phyloP scores from a whole-genome alignment of 2,888 invertebrate species.

The Cephus rjabovi region DNA sequence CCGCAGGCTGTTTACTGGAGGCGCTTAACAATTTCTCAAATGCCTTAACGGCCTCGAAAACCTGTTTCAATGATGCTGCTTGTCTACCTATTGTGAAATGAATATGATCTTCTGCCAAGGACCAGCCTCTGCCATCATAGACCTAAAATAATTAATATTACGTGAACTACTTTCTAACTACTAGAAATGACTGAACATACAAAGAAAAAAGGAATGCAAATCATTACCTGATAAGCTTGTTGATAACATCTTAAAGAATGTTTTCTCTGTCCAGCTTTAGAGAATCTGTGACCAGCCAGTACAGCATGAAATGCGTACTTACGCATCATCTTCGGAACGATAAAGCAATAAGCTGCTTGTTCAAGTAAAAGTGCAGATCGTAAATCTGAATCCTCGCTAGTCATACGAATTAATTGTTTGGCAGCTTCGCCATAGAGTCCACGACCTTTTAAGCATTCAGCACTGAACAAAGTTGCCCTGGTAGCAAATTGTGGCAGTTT shows the following conservation, averaged over 20 bases:
- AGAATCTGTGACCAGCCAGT: slow-evolving; percentile 94
- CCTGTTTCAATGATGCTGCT: slow-evolving; percentile 82
- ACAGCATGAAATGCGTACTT: slow-evolving; percentile 98
- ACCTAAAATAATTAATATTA: slow-evolving; percentile 67
- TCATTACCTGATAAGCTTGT: slow-evolving; percentile 85
- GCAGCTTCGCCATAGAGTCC: slow-evolving; percentile 92
- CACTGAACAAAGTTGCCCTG: slow-evolving; percentile 88
- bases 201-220: background rate
- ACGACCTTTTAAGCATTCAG: slow-evolving; percentile 85
- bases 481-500: slow-evolving; percentile 94
- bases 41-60: slow-evolving; percentile 78
- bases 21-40: slow-evolving; percentile 83
- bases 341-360: slow-evolving; percentile 94
- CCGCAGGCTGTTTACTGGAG: slow-evolving; percentile 76
- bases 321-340: slow-evolving; percentile 81
- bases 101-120: slow-evolving; percentile 94
- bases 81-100: slow-evolving; percentile 94
- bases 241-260: slow-evolving; percentile 93
- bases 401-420: slow-evolving; percentile 93
- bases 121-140: slow-evolving; percentile 85
- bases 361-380: slow-evolving; percentile 93
- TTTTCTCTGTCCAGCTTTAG: slow-evolving; percentile 91
- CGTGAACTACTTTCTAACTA: background rate
- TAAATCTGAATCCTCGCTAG: slow-evolving; percentile 96
- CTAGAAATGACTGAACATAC: background rate